Base-by-base conservation (phyloP, 1,140 invertebrate species). In the Xylocopa sonorina region DNA sequence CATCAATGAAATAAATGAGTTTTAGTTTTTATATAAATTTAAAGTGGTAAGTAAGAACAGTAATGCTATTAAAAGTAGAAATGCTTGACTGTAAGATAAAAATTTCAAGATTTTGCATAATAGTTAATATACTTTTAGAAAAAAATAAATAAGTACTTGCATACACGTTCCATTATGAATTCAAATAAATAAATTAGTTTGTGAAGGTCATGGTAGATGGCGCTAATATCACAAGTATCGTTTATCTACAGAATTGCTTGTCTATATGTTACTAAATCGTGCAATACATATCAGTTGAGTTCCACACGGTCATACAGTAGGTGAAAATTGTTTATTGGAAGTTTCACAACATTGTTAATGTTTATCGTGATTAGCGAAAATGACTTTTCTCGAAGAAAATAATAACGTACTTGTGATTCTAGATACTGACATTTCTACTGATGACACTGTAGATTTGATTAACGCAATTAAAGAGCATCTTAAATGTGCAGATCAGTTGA, bases 351-450 rank as follows among this genome's bases (percentile, higher is more conserved):
- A 24, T 62, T 18, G 18, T 43, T 64, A 3, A 27, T 38, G 4
- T 64, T 16, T 18, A 6, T 38, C 6, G 14, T 1, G n/a, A 34
- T 48, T 0, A 41, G 1, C 2, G 3, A 78, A 62, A 71, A 78
- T 78, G 75, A 43, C 46, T 3, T 32, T 78, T 14, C 12, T 71
- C 2, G 51, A 71, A 9, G 55, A 78, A 41, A 50, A 48, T 34
- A 24, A 18, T 16, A 78, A 21, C 51, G 75, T 78, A n/a, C 14
- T 78, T 0, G 3, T 78, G 10, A 1, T 78, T 24, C 0, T 78
- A 32, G 75, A 62, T 14, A 60, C 9, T 38, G 75, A 78, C 41
- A 48, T 71, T 50, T 50, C 67, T 10, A 38, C 6, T 7, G 12
- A 60, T 9, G 32, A 51, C 1, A 14, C 71, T 2, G 0, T 7